Base-by-base conservation (phyloP, 2,888 invertebrate species). In the Lissonota sp. region DNA sequence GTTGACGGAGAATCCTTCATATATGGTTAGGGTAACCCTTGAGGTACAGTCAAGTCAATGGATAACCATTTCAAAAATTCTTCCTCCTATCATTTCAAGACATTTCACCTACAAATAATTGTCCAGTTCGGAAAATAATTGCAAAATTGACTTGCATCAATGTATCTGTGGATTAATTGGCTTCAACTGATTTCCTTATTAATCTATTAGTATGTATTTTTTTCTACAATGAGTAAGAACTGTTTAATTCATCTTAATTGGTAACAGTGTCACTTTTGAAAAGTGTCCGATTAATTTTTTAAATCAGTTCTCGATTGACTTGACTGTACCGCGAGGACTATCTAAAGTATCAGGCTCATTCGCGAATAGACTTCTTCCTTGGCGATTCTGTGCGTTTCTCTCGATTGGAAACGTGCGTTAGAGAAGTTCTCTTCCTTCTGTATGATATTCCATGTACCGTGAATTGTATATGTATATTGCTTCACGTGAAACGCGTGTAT, bases 401-500 rank as follows among this genome's bases (percentile, higher is more conserved):
- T 60, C 53, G 42, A 58, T 46, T 42, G 12, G n/a, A 46, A 51
- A 70, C 64, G 49, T 63, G 62, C 62, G 62, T 67, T 58, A 63
- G 69, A 73, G 62, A 70, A 64, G 37, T 69, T 73, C 63, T 69
- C 63, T 42, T 40, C 8, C 26, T 37, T 12, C n/a, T 51, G n/a
- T 51, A 53, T 14, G 49, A 49, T 53, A 14, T 53, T 53, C 53
- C 26, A 26, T 26, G n/a, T 14, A 12, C 16, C 14, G 12, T 53
- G 14, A 26, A 26, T 3, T 26, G 26, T 26, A n/a, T 10, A 53
- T 58, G 42, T 71, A 44, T 51, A 51, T 46, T 64, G 79, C 51
- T 10, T 53, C 51, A 16, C 40, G 46, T 64, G 69, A 46, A 73
- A n/a, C 64, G 39, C 77, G 80, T 77, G 70, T 81, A 81, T 81